A percentile compares a stretch with the other conserved stretches of the same genome.
phyloP scores from a whole-genome alignment of 1,140 invertebrate species.

The Ips nitidus region DNA sequence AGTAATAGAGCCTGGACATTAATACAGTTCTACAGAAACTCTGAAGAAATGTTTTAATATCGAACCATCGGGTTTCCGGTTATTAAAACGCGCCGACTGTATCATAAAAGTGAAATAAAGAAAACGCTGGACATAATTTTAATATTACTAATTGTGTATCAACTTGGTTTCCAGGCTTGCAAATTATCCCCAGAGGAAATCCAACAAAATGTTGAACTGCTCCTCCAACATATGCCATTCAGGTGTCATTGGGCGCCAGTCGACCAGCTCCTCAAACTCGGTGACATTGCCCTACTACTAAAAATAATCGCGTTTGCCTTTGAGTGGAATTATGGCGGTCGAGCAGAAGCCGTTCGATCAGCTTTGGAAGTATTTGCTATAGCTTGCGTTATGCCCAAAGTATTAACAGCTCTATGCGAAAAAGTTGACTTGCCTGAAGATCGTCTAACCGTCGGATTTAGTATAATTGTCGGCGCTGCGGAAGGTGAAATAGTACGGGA shows the following conservation, averaged over 20 bases:
- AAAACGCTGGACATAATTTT: too few relatives aligned
- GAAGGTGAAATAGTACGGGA: conserved; percentile 88
- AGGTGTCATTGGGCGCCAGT: conserved; percentile 83
- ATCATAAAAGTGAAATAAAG: too few relatives aligned
- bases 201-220: conserved; percentile 78
- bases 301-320: conserved; percentile 87
- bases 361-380: conserved; percentile 89
- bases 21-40: too few relatives aligned
- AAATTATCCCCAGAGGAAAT: conserved; percentile 77
- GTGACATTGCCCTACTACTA: conserved; percentile 79
- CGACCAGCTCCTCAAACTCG: conserved; percentile 80
- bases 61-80: too few relatives aligned
- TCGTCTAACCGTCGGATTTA: conserved; percentile 69
- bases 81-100: too few relatives aligned
- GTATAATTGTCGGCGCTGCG: conserved; percentile 79
- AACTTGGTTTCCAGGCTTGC: conserved; percentile 56
- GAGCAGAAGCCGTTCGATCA: conserved; percentile 85
- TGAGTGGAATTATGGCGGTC: conserved; percentile 88
- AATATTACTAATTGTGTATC: too few relatives aligned
- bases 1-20: too few relatives aligned
- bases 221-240: conserved; percentile 76
- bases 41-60: too few relatives aligned
- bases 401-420: conserved; percentile 80
- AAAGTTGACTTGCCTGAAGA: conserved; percentile 75
- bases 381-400: conserved; percentile 85